Evolutionary conservation across 2,113 vertebrate species (phyloP).

Genomic region (Acrocephalus arundinaceus): DNA sequence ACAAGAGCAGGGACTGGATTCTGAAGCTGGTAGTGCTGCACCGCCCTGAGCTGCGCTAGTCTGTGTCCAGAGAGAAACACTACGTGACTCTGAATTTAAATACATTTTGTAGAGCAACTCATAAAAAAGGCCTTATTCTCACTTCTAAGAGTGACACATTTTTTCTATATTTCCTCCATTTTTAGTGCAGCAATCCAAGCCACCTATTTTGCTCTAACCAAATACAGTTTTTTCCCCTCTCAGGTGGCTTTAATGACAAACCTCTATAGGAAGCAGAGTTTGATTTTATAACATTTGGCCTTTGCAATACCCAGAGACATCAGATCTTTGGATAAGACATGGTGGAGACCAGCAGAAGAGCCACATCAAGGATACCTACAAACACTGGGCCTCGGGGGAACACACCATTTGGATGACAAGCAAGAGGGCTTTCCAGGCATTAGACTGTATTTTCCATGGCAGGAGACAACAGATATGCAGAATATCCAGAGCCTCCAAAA

Average conservation of each 20-base stretch:
- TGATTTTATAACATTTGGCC: neutral
- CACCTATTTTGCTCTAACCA: neutral
- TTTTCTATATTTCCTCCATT: neutral
- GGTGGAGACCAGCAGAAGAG: neutral
- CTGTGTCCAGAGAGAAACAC: neutral
- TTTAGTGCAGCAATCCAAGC: neutral
- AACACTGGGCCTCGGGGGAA: neutral
- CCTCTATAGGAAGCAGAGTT: neutral
- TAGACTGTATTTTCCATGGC: neutral
- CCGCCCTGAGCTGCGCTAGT: neutral
- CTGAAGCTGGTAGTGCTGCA: neutral
- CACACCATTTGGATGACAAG: neutral
- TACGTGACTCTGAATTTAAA: accelerated
- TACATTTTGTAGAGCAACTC: neutral
- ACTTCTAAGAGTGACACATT: neutral
- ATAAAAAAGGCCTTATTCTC: neutral
- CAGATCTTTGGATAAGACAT: neutral
- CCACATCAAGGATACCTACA: neutral
- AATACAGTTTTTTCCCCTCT: neutral
- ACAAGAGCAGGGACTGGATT: neutral
- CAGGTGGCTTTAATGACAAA: neutral
- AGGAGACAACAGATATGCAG: neutral
- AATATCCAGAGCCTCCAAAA: neutral
- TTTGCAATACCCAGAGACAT: neutral
- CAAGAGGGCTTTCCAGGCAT: neutral